Percentiles rank a stretch among this genome's conserved stretches.
These are phyloP conservation scores for Todiramphus saurophagus DNA, from an alignment of 2,113 vertebrate genomes.

Conservation along the genomic window DNA sequence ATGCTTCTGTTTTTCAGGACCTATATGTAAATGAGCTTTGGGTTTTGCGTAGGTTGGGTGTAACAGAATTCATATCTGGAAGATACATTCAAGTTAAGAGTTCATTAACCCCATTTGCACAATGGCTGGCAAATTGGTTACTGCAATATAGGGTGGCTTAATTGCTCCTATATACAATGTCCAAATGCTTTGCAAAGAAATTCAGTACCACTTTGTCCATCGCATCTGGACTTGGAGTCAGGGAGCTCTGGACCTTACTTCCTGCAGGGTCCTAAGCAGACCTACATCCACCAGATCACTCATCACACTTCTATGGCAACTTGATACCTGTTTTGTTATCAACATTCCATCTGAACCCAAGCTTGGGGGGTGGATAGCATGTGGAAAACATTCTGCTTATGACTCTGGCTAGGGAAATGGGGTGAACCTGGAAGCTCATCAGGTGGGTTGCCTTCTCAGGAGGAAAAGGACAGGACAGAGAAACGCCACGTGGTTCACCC, in stretches of 20 bases:
- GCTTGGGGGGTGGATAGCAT: background rate
- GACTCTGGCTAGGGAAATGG: background rate
- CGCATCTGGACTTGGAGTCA: fast-evolving
- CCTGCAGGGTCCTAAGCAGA: background rate
- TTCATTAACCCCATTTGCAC: background rate
- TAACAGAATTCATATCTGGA: background rate
- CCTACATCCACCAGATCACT: background rate
- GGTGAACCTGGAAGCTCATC: background rate
- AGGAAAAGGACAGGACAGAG: background rate
- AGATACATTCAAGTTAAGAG: background rate
- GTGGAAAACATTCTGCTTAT: background rate
- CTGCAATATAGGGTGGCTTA: background rate
- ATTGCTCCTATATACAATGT: background rate
- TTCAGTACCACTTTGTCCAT: background rate
- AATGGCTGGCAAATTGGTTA: fast-evolving
- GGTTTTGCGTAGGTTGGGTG: background rate
- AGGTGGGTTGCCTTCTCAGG: background rate
- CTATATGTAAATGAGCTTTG: background rate
- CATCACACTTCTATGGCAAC: background rate
- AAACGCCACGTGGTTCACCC: fast-evolving
- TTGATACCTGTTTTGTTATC: background rate
- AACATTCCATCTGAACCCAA: background rate
- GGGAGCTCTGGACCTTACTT: background rate
- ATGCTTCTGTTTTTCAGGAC: slow-evolving; percentile 23
- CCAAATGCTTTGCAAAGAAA: background rate